A percentile compares a stretch with the other conserved stretches of the same genome.
These are phyloP conservation scores for Setipinna tenuifilis DNA, from an alignment of 2,797 vertebrate species.

Conservation along the genomic window DNA sequence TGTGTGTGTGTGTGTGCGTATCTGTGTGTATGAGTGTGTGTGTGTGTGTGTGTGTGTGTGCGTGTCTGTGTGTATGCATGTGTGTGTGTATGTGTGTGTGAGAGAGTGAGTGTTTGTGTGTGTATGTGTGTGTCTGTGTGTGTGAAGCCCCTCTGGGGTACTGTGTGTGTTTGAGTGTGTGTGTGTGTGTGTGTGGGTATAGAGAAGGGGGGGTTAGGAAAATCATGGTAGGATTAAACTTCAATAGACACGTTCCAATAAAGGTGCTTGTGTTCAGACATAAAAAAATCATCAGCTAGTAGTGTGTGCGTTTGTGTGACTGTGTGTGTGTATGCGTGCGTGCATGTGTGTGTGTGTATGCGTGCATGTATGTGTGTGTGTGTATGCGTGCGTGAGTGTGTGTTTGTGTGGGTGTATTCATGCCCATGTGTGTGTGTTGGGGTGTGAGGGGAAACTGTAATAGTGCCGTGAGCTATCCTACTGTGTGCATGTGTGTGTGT, in stretches of 20 bases:
- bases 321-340: background rate
- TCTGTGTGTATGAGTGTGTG: too few species aligned
- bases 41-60: too few species aligned
- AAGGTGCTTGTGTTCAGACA: conserved; percentile 46
- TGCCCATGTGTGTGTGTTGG: background rate
- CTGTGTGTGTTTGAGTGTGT: too few species aligned
- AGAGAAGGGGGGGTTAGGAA: conserved; percentile 48
- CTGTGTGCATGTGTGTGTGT: background rate
- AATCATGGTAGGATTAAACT: conserved; percentile 52
- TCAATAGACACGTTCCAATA: conserved; percentile 53
- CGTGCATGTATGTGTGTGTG: too few species aligned
- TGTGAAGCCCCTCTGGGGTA: too few species aligned
- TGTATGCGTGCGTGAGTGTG: too few species aligned
- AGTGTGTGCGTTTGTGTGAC: background rate
- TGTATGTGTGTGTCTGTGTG: too few species aligned
- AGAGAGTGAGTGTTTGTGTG: too few species aligned
- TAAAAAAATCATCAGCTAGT: background rate
- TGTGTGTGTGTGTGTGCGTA: too few species aligned
- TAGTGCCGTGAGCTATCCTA: too few species aligned
- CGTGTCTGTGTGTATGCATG: too few species aligned
- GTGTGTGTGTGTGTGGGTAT: background rate
- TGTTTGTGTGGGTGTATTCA: background rate
- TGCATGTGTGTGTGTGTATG: background rate
- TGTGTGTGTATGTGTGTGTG: too few species aligned
- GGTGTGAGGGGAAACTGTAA: background rate